These are phyloP conservation scores for Periphyllus acericola DNA, from an alignment of 2,888 invertebrate genomes.

Conservation along the genomic window DNA sequence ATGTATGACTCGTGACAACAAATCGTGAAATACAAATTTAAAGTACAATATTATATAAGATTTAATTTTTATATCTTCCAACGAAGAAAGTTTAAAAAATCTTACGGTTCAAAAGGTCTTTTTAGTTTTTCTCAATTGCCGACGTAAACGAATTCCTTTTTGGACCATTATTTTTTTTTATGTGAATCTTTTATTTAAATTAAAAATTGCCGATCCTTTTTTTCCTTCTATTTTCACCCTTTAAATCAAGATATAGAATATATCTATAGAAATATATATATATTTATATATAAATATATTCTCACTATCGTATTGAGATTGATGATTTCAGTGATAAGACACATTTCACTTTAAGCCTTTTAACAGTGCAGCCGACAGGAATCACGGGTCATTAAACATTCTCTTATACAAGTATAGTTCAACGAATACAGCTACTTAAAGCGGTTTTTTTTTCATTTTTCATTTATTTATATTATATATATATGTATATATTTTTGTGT, in stretches of 20 bases:
- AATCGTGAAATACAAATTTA: too few species aligned
- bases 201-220: slow-evolving; percentile 36
- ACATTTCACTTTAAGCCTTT: slow-evolving; percentile 61
- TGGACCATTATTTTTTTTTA: slow-evolving; percentile 23
- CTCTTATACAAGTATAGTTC: slow-evolving; percentile 39
- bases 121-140: slow-evolving; percentile 19
- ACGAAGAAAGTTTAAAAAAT: neutral
- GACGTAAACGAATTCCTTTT: slow-evolving; percentile 52
- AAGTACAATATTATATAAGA: too few species aligned
- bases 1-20: too few species aligned
- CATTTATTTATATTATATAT: neutral
- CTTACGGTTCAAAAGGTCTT: slow-evolving; percentile 14
- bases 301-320: slow-evolving; percentile 52
- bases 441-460: slow-evolving; percentile 34
- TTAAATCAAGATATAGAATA: slow-evolving; percentile 44
- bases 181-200: slow-evolving; percentile 54
- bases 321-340: slow-evolving; percentile 59
- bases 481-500: slow-evolving; percentile 23
- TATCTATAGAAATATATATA: too few species aligned
- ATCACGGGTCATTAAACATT: slow-evolving; percentile 61
- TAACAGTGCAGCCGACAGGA: slow-evolving; percentile 54
- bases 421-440: slow-evolving; percentile 42
- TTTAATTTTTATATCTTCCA: too few species aligned
- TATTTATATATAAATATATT: too few species aligned
- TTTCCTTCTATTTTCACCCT: slow-evolving; percentile 1